A percentile compares a stretch with the other conserved stretches of the same genome.
phyloP scores from a whole-genome alignment of 1,140 invertebrate genomes.

The Druon quercuslanigerum region DNA sequence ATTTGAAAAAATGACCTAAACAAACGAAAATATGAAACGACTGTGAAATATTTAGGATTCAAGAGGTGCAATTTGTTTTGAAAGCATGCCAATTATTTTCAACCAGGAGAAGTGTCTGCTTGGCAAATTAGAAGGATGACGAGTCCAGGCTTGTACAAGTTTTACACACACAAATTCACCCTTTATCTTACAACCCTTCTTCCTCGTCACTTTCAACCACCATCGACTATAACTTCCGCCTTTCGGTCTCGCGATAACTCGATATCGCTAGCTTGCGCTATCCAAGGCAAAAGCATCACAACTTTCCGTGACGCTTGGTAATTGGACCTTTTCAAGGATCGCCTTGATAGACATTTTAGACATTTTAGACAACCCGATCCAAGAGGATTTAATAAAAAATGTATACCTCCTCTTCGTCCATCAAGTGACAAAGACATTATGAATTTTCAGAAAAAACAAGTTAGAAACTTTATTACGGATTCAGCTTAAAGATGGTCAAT shows the following conservation, averaged over 20 bases:
- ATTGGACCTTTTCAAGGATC: conserved; percentile 35
- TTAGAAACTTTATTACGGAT: not conserved
- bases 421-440: not conserved
- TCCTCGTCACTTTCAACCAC: conserved; percentile 10
- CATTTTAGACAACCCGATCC: conserved; percentile 21
- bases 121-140: conserved; percentile 16
- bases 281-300: conserved; percentile 33
- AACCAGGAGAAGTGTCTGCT: conserved; percentile 4
- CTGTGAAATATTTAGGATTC: too few species aligned
- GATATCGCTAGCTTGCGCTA: conserved; percentile 29
- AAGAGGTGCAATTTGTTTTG: not conserved
- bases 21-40: too few species aligned
- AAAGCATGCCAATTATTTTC: conserved; percentile 2
- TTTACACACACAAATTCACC: conserved; percentile 28
- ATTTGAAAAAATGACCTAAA: too few species aligned
- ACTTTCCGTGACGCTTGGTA: conserved; percentile 35
- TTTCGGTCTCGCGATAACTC: conserved; percentile 22
- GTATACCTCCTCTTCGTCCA: not conserved
- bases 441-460: not conserved
- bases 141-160: not conserved
- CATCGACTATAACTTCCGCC: conserved; percentile 4
- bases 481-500: not conserved
- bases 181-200: conserved; percentile 19
- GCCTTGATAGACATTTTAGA: not conserved
- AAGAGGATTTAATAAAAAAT: not conserved